Evolutionary conservation across 2,888 invertebrate genomes (phyloP), one percentile per base, ranked within the genome.

Genomic region (Parnassius glacialis): DNA sequence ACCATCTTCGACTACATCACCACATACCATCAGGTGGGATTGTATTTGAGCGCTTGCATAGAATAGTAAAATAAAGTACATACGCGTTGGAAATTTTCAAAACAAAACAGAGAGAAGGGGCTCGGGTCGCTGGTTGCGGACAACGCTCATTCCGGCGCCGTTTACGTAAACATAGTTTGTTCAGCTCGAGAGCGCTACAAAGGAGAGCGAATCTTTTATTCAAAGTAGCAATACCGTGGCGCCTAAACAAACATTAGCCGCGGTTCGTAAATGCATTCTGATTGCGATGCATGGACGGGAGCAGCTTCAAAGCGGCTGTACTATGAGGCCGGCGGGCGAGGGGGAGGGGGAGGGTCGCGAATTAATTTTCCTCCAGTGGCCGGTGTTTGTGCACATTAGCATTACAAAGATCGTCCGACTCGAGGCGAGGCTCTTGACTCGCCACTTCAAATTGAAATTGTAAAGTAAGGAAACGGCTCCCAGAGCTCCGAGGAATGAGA

Each of bases 151-250:
- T 13, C 13, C 34, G 20, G 45, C 16, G 34, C 20, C 43, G 12
- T 16, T 54, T 20, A 13, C 71, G 69, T 73, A 78, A 72, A 43
- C 53, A 68, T 66, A 64, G 67, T 67, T 67, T 68, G 67, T 69
- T 68, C 70, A 68, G 67, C 61, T 34, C 42, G 53, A 56, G 65
- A 52, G 60, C 67, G 65, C 65, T 65, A 75, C 80, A 81, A 80
- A 80, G 78, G 76, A 73, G 65, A 66, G 67, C 74, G 74, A 79
- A 84, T 84, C 70, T 83, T 78, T 83, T 86, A 88, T 87, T 86
- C 81, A 84, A 85, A 88, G 85, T 83, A 81, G 87, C 87, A 84
- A 86, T 86, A 85, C 77, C 76, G 54, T 70, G 76, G 83, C 75
- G 81, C 87, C 87, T 87, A 84, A 85, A 83, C 82, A 82, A 87